Evolutionary conservation across 1,140 invertebrate species (phyloP), one percentile per base, ranked within the genome.

Genomic region (Procambarus virginalis): DNA sequence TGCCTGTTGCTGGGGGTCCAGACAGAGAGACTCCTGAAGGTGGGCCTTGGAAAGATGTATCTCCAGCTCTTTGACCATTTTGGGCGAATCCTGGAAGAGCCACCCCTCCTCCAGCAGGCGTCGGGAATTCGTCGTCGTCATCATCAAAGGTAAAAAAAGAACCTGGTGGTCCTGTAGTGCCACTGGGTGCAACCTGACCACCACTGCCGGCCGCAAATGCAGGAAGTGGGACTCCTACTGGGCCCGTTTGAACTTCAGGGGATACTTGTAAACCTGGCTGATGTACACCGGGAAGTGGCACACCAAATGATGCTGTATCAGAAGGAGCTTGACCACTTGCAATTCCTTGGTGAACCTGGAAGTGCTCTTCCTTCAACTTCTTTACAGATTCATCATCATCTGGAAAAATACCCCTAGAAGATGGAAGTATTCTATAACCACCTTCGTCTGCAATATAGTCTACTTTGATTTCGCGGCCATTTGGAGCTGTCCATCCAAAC

Each of bases 381-480:
- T 58, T 70, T 12, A 92, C 91, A 3, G 75, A 88, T 20, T 86
- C 76, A 48, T 60, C 68, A 70, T 92, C 84, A 0, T 17, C 20
- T 10, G 85, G 78, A 55, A 90, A 58, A 46, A 92, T 78, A 46
- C 86, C 86, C 2, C 48, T 22, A 10, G 84, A 83, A 10, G 84
- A 83, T n/a, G 46, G 77, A 10, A 90, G 0, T 20, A 92, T 77
- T 12, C 91, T 34, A 60, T 87, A 92, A 2, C 91, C 91, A 17
- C 91, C 91, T 22, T 92, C 84, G 51, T 92, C 91, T 2, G 91
- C 91, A 0, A 92, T 48, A 75, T 92, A 92, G 64, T 92, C 49
- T 4, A 92, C 80, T 20, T 75, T 84, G 17, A 92, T 81, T 64
- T 90, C 81, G 2, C 64, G 89, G 0, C 91, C 91, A 20, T 79